A percentile compares a stretch with the other conserved stretches of the same genome.
phyloP scores from a whole-genome alignment of 1,140 invertebrate genomes.

The Ephestia elutella region DNA sequence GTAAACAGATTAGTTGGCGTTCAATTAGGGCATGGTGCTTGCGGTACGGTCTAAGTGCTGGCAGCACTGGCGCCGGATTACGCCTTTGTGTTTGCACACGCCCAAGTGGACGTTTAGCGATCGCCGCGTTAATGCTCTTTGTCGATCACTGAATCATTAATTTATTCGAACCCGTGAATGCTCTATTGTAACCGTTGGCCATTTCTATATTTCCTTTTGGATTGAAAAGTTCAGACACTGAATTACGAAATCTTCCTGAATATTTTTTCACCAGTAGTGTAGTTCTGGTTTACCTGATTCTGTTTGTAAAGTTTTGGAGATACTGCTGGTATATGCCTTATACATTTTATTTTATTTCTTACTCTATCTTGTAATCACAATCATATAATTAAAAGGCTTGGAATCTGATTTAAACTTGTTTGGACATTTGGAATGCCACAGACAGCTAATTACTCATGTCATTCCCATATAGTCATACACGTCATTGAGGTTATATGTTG shows the following conservation, averaged over 20 bases:
- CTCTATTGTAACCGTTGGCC: too few species aligned
- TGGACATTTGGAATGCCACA: background rate
- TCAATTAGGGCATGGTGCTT: slow-evolving; percentile 65
- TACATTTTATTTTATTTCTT: too few species aligned
- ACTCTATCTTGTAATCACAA: too few species aligned
- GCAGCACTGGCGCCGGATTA: slow-evolving; percentile 51
- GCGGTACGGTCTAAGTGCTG: slow-evolving; percentile 64
- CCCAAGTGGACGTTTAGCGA: slow-evolving; percentile 61
- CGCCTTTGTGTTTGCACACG: slow-evolving; percentile 61
- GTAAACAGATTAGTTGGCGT: slow-evolving; percentile 65
- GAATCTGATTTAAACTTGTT: background rate
- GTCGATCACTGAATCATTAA: slow-evolving; percentile 38
- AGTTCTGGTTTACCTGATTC: too few species aligned
- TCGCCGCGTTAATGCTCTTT: slow-evolving; percentile 54
- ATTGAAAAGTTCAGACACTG: too few species aligned
- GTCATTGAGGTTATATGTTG: slow-evolving; percentile 23
- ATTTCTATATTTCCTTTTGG: too few species aligned
- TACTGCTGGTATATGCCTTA: too few species aligned
- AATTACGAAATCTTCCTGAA: too few species aligned
- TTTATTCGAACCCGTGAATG: too few species aligned
- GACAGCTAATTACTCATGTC: slow-evolving; percentile 28
- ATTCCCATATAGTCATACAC: slow-evolving; percentile 19
- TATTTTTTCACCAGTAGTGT: too few species aligned
- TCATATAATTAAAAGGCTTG: too few species aligned
- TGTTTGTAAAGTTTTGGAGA: too few species aligned